Conservation (phyloP, 1,140 invertebrate species). For the Mizuhopecten yessoensis region DNA sequence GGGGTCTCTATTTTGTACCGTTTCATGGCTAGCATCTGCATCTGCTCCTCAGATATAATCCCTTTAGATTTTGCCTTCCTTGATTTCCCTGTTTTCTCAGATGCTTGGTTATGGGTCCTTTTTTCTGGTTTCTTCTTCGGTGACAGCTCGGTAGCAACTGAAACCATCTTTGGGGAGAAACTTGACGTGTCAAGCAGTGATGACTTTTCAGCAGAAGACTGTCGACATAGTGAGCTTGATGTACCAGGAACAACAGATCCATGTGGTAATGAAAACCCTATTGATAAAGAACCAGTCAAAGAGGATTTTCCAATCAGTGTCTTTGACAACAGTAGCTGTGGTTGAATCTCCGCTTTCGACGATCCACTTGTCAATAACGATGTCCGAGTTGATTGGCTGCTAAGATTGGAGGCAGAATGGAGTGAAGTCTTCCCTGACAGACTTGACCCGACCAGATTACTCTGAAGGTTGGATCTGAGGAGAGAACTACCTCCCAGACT, state of each 20-base stretch:
- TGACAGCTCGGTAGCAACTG: not conserved
- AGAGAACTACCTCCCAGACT: not conserved
- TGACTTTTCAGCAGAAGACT: not conserved
- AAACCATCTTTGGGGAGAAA: not conserved
- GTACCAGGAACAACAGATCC: not conserved
- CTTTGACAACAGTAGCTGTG: not conserved
- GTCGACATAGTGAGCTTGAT: not conserved
- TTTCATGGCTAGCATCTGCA: constrained; percentile 45
- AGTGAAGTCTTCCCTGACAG: not conserved
- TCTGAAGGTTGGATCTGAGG: not conserved
- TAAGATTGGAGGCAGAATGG: not conserved
- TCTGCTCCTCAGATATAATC: not conserved
- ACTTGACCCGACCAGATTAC: not conserved
- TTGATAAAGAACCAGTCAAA: not conserved
- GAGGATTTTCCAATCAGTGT: not conserved
- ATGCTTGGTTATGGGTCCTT: not conserved
- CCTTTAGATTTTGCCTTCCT: not conserved
- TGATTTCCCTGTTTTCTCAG: not conserved
- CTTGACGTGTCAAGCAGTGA: not conserved
- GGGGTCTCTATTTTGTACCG: constrained; percentile 52
- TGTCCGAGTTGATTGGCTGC: not conserved
- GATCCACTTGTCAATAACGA: not conserved
- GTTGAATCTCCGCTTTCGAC: not conserved
- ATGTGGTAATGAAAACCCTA: not conserved
- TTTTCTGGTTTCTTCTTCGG: not conserved